phyloP scores from a whole-genome alignment of 2,888 invertebrate genomes.

The Noctua janthina region DNA sequence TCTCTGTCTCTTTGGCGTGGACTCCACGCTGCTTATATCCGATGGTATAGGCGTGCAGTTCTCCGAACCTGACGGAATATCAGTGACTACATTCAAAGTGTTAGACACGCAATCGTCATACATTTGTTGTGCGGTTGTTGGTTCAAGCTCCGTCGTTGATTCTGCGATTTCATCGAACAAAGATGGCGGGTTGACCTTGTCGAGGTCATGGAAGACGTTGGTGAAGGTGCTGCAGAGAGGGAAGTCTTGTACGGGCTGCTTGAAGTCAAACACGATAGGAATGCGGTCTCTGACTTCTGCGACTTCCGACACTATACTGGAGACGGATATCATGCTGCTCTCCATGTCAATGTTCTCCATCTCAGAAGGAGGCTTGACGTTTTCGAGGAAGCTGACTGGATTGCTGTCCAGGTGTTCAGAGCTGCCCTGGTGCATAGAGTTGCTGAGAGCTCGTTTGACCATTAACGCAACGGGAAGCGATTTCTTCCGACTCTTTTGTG shows the following conservation, averaged over 20 bases:
- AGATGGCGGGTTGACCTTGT: constrained; percentile 93
- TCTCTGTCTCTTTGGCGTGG: constrained; percentile 92
- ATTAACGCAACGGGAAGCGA: constrained; percentile 93
- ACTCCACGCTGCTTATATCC: constrained; percentile 94
- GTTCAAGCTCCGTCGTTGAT: constrained; percentile 88
- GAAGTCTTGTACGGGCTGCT: constrained; percentile 89
- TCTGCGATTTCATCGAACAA: constrained; percentile 93
- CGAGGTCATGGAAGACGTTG: constrained; percentile 90
- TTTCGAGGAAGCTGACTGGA: constrained; percentile 93
- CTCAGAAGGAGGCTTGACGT: constrained; percentile 95
- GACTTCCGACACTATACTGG: constrained; percentile 95
- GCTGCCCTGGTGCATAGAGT: constrained; percentile 88
- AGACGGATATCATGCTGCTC: constrained; percentile 95
- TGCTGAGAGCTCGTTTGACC: constrained; percentile 93
- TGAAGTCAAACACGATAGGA: constrained; percentile 90
- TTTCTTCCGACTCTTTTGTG: constrained; percentile 91
- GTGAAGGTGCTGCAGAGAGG: constrained; percentile 84
- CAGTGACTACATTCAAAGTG: constrained; percentile 90
- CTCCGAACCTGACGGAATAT: constrained; percentile 89
- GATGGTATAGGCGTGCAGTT: constrained; percentile 92
- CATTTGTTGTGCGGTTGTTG: constrained; percentile 89
- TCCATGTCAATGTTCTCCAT: constrained; percentile 95
- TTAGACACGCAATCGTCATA: constrained; percentile 91
- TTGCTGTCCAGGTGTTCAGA: constrained; percentile 92
- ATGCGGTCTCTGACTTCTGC: constrained; percentile 90